phyloP scores from a whole-genome alignment of 2,888 invertebrate genomes.

The Lottia scabra region DNA sequence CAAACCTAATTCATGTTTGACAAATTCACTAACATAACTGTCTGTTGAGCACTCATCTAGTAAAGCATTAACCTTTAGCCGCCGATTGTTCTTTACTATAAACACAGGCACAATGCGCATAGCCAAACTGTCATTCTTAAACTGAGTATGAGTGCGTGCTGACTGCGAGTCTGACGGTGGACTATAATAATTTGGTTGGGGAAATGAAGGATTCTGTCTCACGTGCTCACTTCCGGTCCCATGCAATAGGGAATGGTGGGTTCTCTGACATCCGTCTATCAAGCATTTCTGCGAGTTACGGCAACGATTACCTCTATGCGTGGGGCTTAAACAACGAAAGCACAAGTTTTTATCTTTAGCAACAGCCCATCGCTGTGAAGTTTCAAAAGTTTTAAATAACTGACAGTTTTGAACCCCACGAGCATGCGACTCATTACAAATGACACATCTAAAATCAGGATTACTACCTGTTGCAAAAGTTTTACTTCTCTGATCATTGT shows the following conservation, averaged over 20 bases:
- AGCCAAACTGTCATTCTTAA: too few species aligned
- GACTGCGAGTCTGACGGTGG: neutral
- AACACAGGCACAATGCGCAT: neutral
- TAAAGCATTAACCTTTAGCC: neutral
- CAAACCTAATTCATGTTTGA: neutral
- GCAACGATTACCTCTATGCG: neutral
- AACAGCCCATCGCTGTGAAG: neutral
- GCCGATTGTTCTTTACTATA: neutral
- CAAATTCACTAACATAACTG: neutral
- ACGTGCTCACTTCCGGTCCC: neutral
- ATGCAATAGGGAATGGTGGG: neutral
- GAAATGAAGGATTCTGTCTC: too few species aligned
- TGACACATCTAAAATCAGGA: too few species aligned
- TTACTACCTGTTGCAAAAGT: too few species aligned
- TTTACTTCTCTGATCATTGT: too few species aligned
- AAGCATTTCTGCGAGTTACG: neutral
- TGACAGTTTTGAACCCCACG: too few species aligned
- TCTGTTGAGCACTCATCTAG: neutral
- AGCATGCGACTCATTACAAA: too few species aligned
- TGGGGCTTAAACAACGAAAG: neutral
- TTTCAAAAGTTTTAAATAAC: neutral
- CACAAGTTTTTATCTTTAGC: neutral
- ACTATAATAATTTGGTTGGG: neutral
- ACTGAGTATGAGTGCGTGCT: neutral
- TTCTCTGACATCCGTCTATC: neutral